These are phyloP conservation scores for Micrasema longulum DNA, from an alignment of 1,140 invertebrate species.

Conservation along the genomic window DNA sequence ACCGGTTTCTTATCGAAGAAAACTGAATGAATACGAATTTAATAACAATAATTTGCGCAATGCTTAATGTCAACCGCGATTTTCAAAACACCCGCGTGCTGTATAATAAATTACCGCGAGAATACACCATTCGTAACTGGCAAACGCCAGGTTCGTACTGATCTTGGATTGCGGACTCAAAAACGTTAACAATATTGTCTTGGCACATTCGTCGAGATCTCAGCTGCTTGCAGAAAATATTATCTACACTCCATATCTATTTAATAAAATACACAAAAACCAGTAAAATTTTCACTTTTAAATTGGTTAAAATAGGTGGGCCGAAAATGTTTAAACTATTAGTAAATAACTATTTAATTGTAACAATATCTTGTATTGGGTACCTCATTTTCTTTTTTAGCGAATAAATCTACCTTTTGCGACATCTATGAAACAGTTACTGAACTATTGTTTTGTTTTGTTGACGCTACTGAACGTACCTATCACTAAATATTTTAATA, in stretches of 20 bases:
- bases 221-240: too few relatives aligned
- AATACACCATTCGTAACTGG: constrained; percentile 29
- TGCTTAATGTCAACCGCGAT: constrained; percentile 5
- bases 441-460: not conserved
- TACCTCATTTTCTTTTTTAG: not conserved
- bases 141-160: constrained; percentile 30
- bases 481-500: too few relatives aligned
- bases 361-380: not conserved
- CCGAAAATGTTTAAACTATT: not conserved
- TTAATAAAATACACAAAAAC: not conserved
- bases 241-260: constrained; percentile 12
- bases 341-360: not conserved
- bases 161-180: constrained; percentile 19
- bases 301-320: not conserved
- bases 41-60: constrained; percentile 5
- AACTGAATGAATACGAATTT: constrained; percentile 19
- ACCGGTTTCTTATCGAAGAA: constrained; percentile 20
- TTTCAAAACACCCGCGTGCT: constrained; percentile 31
- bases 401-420: not conserved
- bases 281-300: not conserved
- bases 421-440: not conserved
- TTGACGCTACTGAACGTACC: too few relatives aligned
- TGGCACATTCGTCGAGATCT: constrained; percentile 13
- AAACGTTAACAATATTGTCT: constrained; percentile 1
- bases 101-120: constrained; percentile 7